A percentile compares a stretch with the other conserved stretches of the same genome.
Conservation (phyloP, 2,797 vertebrate genomes). For the Vireo griseus region DNA sequence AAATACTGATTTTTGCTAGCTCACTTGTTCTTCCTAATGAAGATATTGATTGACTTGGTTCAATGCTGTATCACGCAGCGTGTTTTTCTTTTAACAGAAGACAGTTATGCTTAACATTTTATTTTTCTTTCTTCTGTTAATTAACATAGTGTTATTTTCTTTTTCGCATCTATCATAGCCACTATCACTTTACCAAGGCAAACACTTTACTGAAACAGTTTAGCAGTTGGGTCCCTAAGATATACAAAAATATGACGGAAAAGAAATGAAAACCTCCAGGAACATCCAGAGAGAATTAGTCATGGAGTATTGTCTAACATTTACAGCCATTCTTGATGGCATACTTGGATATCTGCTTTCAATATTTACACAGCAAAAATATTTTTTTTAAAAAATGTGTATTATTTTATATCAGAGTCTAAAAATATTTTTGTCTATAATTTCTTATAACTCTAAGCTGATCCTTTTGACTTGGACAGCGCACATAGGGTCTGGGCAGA, state of each 20-base stretch:
- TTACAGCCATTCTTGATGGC: neutral
- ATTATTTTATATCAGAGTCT: neutral
- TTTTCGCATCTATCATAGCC: neutral
- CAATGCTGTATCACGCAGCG: neutral
- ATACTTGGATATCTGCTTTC: neutral
- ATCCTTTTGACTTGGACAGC: neutral
- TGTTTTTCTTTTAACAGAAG: neutral
- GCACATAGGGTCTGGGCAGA: accelerated
- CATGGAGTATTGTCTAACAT: neutral
- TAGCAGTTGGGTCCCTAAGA: neutral
- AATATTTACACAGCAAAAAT: neutral
- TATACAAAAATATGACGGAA: neutral
- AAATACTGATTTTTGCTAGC: neutral
- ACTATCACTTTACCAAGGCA: neutral
- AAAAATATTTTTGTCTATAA: neutral
- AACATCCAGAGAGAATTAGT: neutral
- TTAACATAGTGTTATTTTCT: neutral
- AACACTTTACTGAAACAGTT: neutral
- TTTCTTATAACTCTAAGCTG: neutral
- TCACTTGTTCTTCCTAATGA: neutral
- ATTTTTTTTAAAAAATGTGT: neutral
- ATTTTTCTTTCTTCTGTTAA: neutral
- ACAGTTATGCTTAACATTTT: neutral
- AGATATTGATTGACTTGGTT: neutral
- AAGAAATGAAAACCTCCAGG: neutral